Conservation (phyloP, 2,797 vertebrate genomes). For the Hylomyscus alleni region DNA sequence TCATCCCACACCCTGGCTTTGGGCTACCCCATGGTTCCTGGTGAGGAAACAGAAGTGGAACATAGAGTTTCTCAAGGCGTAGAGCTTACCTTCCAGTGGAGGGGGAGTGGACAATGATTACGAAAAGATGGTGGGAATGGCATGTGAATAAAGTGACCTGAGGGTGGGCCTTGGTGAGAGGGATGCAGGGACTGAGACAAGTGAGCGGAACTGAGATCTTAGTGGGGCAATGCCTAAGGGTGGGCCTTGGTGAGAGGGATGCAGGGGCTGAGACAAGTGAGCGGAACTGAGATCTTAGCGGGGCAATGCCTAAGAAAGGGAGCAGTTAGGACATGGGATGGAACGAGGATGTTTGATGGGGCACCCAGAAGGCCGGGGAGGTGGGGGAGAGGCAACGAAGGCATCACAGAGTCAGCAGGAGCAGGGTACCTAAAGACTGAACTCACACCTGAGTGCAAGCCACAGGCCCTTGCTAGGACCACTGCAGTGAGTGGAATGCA, state of each 20-base stretch:
- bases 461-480: not conserved
- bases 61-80: not conserved
- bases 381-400: not conserved
- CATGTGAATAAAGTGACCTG: not conserved
- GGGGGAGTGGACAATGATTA: not conserved
- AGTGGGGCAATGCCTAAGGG: not conserved
- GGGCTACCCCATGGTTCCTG: not conserved
- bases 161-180: not conserved
- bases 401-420: not conserved
- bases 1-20: not conserved
- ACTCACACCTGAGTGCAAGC: not conserved
- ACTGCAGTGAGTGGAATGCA: fast-evolving
- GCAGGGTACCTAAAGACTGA: not conserved
- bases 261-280: not conserved
- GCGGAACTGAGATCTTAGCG: not conserved
- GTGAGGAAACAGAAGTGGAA: not conserved
- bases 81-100: not conserved
- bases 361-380: not conserved
- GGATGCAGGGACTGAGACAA: not conserved
- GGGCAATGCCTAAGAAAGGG: not conserved
- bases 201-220: not conserved
- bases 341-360: not conserved
- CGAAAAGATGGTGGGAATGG: not conserved
- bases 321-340: not conserved
- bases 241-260: not conserved